These are phyloP conservation scores for Heteractis magnifica DNA, from an alignment of 92 coral and sea anemone genomes.

Conservation along the genomic window DNA sequence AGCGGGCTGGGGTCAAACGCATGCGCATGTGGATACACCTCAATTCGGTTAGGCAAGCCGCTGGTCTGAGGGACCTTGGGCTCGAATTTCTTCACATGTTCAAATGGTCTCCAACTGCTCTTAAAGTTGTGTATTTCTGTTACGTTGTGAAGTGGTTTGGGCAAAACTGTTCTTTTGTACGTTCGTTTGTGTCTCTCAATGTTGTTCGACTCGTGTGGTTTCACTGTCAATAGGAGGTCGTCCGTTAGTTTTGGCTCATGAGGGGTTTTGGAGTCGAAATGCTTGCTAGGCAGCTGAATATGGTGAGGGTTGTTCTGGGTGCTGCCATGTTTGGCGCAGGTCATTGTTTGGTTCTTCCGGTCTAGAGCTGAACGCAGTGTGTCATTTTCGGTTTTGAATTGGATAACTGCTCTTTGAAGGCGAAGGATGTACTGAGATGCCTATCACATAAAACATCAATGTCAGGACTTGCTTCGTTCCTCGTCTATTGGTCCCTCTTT, in stretches of 20 bases:
- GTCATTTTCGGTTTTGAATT: constrained; percentile 64
- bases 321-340: not conserved
- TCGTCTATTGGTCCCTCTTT: no score
- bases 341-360: constrained; percentile 20
- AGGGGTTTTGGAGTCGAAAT: not conserved
- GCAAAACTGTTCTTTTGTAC: not conserved
- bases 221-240: not conserved
- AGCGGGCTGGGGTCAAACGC: constrained; percentile 31
- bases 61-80: constrained; percentile 1
- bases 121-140: not conserved
- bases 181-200: not conserved
- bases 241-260: not conserved
- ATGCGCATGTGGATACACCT: constrained; percentile 9
- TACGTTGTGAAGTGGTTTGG: constrained; percentile 4
- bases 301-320: not conserved
- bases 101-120: constrained; percentile 14
- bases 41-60: not conserved
- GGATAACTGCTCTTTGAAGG: constrained; percentile 71
- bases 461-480: not conserved
- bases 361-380: constrained; percentile 41
- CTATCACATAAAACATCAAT: constrained; percentile 1
- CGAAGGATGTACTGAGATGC: constrained; percentile 82
- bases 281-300: not conserved
- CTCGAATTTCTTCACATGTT: constrained; percentile 32
- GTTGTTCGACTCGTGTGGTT: not conserved